phyloP scores from a whole-genome alignment of 2,888 invertebrate species.

The Drosophila neonasuta region DNA sequence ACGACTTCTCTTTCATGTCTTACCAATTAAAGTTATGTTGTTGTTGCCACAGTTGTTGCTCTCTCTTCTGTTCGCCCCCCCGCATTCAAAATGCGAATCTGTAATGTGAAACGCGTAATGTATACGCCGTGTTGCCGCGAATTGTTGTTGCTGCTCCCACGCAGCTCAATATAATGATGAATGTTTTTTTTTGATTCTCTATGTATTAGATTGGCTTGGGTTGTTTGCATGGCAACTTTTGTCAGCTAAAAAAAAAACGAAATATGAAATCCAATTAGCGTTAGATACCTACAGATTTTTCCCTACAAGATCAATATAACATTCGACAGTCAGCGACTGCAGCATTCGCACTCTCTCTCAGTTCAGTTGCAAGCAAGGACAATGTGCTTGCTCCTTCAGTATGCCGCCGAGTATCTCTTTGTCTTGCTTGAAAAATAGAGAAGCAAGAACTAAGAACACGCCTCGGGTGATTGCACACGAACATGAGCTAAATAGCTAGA shows the following conservation, averaged over 20 bases:
- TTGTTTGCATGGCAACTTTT: constrained; percentile 72
- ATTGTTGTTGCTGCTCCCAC: constrained; percentile 17
- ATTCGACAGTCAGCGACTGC: background rate
- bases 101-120: constrained; percentile 65
- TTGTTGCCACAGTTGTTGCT: constrained; percentile 1
- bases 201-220: constrained; percentile 28
- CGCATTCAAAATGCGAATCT: constrained; percentile 3
- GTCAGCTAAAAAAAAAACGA: constrained; percentile 44
- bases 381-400: background rate
- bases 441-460: constrained; percentile 14
- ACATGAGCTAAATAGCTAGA: constrained; percentile 48
- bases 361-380: constrained; percentile 1
- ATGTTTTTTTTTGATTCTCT: constrained; percentile 15
- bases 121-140: constrained; percentile 59
- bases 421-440: background rate
- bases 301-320: background rate
- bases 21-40: constrained; percentile 60
- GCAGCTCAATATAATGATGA: constrained; percentile 44
- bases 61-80: background rate
- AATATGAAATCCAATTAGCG: constrained; percentile 65
- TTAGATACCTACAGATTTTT: background rate
- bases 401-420: constrained; percentile 10
- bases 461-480: constrained; percentile 31
- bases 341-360: background rate
- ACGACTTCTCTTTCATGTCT: constrained; percentile 48